Conservation (phyloP, 2,888 invertebrate species). For the Andricus quercusramuli region DNA sequence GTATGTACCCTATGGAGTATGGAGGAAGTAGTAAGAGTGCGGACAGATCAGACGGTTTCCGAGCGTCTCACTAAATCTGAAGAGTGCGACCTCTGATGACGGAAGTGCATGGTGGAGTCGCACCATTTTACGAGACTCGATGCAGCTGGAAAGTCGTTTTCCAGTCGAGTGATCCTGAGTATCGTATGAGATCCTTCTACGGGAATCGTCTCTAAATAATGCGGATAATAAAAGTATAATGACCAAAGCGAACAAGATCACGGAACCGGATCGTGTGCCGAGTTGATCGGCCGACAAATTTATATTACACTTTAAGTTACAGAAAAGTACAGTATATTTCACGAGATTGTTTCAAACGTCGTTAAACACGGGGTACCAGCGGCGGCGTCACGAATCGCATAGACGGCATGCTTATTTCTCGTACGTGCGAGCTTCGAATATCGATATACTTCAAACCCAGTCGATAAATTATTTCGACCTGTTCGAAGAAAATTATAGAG, state of each 20-base stretch:
- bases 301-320: conserved; percentile 63
- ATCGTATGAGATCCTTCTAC: conserved; percentile 61
- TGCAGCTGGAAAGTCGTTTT: conserved; percentile 62
- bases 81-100: conserved; percentile 42
- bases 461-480: conserved; percentile 35
- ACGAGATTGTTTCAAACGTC: conserved; percentile 68
- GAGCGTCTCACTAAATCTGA: background rate
- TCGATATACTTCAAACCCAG: conserved; percentile 26
- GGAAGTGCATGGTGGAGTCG: conserved; percentile 51
- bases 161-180: conserved; percentile 71
- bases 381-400: conserved; percentile 66
- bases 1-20: background rate
- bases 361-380: conserved; percentile 73
- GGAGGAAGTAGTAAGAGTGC: background rate
- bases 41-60: background rate
- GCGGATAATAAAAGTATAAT: conserved; percentile 75
- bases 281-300: conserved; percentile 64
- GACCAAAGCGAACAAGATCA: conserved; percentile 65
- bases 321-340: conserved; percentile 70
- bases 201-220: conserved; percentile 72
- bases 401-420: conserved; percentile 36
- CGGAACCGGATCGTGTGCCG: conserved; percentile 58
- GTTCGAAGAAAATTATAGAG: conserved; percentile 30
- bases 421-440: conserved; percentile 36
- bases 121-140: conserved; percentile 42